Conservation (phyloP, 2,888 invertebrate species). For the Ophioninae sp. region DNA sequence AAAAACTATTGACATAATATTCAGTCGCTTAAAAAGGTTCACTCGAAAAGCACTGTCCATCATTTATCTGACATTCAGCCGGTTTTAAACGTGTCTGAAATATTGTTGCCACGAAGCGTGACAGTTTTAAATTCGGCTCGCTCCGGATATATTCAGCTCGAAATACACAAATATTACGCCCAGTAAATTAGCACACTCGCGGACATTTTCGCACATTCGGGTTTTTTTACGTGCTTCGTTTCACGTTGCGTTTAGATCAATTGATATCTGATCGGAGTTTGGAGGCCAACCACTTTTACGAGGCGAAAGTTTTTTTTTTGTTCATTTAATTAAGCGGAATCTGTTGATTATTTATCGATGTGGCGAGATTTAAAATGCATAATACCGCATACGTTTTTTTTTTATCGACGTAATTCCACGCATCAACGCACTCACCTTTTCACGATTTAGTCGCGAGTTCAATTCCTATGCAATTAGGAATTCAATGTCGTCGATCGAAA, state of each 20-base stretch:
- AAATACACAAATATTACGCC: not conserved
- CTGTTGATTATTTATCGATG: not conserved
- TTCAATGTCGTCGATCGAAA: not conserved
- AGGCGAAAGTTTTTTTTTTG: not conserved
- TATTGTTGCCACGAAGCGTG: slow-evolving; percentile 6
- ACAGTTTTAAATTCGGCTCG: slow-evolving; percentile 23
- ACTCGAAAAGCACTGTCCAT: not conserved
- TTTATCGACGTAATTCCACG: not conserved
- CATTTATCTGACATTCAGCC: not conserved
- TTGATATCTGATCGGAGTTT: not conserved
- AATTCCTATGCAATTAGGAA: slow-evolving; percentile 1
- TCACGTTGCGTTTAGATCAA: not conserved
- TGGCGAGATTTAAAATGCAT: not conserved
- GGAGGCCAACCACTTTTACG: not conserved
- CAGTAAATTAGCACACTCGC: not conserved
- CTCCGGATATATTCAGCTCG: not conserved
- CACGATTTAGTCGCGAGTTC: not conserved
- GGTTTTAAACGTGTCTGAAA: slow-evolving; percentile 1
- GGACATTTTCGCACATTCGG: not conserved
- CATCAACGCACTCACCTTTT: slow-evolving; percentile 15
- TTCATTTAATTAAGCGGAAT: not conserved
- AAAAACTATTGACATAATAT: not conserved
- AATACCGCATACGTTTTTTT: not conserved
- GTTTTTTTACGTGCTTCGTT: not conserved
- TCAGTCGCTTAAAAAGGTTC: not conserved